Evolutionary conservation across 1,140 invertebrate genomes (phyloP).

Genomic region (Megalonaias nervosa): DNA sequence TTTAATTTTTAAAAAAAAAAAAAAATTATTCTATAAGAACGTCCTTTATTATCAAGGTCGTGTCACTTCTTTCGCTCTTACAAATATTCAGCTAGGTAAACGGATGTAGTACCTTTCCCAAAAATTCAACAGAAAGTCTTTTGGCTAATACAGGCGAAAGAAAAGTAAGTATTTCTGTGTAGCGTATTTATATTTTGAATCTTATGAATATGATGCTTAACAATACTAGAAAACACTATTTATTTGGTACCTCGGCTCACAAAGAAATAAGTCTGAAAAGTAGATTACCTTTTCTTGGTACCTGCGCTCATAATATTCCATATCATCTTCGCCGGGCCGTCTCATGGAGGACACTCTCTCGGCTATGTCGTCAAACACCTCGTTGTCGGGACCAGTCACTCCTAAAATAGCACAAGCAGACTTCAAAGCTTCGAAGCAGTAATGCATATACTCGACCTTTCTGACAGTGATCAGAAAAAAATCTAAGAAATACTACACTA

Average conservation of each 20-base stretch:
- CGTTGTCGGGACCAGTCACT: slow-evolving; percentile 42
- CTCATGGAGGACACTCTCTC: slow-evolving; percentile 65
- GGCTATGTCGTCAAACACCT: slow-evolving; percentile 59
- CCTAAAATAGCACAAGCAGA: not conserved
- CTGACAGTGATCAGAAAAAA: too few species aligned
- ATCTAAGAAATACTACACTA: too few species aligned
- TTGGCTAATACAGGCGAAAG: too few species aligned
- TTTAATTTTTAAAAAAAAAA: too few species aligned
- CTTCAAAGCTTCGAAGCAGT: too few species aligned
- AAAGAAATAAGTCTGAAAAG: not conserved
- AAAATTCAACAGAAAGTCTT: not conserved
- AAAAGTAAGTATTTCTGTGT: not conserved
- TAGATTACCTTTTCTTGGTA: slow-evolving; percentile 68
- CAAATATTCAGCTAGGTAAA: too few species aligned
- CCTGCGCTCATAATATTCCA: slow-evolving; percentile 71
- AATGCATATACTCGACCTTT: too few species aligned
- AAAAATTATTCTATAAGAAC: too few species aligned
- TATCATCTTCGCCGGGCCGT: slow-evolving; percentile 67
- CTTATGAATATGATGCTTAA: not conserved
- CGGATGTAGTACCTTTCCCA: too few species aligned
- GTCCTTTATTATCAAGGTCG: too few species aligned
- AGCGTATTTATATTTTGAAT: not conserved
- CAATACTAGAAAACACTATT: too few species aligned
- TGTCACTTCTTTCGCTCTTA: too few species aligned
- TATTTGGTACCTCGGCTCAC: not conserved